Percentiles rank a stretch among this genome's conserved stretches.
phyloP scores from a whole-genome alignment of 2,113 vertebrate genomes.

The Mirza zaza region DNA sequence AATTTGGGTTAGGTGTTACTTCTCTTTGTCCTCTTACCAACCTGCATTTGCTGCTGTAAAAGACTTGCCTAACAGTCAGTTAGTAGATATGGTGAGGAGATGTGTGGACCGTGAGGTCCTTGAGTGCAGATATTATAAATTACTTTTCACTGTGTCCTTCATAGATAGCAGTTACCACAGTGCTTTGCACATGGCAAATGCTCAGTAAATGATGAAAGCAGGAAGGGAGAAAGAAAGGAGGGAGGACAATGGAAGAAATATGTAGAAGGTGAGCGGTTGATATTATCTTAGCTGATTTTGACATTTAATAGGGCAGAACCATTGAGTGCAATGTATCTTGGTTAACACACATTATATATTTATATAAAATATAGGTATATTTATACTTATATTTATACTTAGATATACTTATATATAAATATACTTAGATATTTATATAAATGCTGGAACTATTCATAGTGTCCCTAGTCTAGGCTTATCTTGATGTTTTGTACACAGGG shows the following conservation, averaged over 20 bases:
- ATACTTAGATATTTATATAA: neutral
- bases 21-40: neutral
- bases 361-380: neutral
- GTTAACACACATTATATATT: neutral
- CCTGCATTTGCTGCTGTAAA: neutral
- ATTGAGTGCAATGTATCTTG: neutral
- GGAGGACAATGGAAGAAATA: neutral
- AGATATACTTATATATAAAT: neutral
- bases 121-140: neutral
- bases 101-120: neutral
- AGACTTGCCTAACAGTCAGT: neutral
- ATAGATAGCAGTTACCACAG: neutral
- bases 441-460: neutral
- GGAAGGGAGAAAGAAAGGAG: neutral
- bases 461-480: neutral
- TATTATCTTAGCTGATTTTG: neutral
- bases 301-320: neutral
- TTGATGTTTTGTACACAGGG: neutral
- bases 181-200: neutral
- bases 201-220: slow-evolving; percentile 8
- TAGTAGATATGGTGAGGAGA: neutral
- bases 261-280: neutral
- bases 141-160: neutral
- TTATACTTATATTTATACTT: neutral
- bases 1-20: neutral